Base-by-base conservation (phyloP, 1,140 invertebrate species). In the Sycophaga agraensis region DNA sequence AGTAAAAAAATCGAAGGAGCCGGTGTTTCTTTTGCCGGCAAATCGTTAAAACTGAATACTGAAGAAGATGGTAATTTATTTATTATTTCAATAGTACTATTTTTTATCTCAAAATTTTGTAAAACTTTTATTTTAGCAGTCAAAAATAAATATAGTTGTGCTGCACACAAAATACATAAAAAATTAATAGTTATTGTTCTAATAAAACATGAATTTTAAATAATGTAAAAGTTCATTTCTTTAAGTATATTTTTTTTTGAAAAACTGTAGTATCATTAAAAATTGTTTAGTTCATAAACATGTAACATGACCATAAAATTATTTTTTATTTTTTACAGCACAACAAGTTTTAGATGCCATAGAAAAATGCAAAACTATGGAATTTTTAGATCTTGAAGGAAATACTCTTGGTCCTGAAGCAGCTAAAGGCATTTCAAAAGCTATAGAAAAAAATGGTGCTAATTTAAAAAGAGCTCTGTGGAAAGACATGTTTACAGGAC, bases 401-500 rank as follows among this genome's bases (percentile, higher is more conserved):
- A 99, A 98, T 71, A 97, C 96, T 0, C 75, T 98, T 6, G 96
- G 96, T 5, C 89, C 94, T 7, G 87, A 89, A 45, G 95, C 95
- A 1, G 91, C 95, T 0, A 83, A 91, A 72, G 91, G 84, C 4
- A 91, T 99, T 54, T 91, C 89, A 0, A 86, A 92, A 73, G 88
- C 89, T 0, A 78, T 99, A 5, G 84, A 89, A 66, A 84, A 83
- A 37, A 90, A 94, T 71, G 84, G 83, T 37, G 86, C 89, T 2
- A 82, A 86, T 65, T 86, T 98, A 67, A 88, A 93, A 72, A 84
- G 86, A 70, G 93, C 93, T 0, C 75, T 93, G 54, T 98, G 96
- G 91, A 97, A 96, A 70, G 96, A 99, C 75, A 89, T 99, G 83
- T 99, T 99, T 70, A 97, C 95, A 11, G 88, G 96, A 0, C 84